These are phyloP conservation scores for Pristionchus exspectatus DNA, from an alignment of 2,888 invertebrate genomes.

Conservation along the genomic window DNA sequence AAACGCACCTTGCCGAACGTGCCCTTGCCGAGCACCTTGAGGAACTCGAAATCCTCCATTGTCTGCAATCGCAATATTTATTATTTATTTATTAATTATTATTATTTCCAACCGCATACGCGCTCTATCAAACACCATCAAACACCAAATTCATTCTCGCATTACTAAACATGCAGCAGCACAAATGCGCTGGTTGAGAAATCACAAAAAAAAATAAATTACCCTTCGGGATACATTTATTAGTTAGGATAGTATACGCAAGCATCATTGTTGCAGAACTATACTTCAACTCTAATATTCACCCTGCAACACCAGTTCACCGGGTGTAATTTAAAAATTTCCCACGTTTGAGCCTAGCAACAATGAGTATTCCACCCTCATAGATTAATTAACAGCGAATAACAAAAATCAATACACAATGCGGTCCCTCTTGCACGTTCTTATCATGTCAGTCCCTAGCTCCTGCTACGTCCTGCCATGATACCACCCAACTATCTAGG, in stretches of 20 bases:
- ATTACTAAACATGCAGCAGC: too few species aligned
- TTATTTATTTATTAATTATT: neutral
- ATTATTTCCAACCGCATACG: neutral
- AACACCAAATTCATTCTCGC: too few species aligned
- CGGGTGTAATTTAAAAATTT: neutral
- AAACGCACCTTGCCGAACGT: constrained; percentile 89
- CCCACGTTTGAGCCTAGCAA: too few species aligned
- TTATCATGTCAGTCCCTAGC: too few species aligned
- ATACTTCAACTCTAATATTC: neutral
- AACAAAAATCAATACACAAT: too few species aligned
- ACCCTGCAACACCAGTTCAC: neutral
- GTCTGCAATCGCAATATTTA: constrained; percentile 60
- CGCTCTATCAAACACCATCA: too few species aligned
- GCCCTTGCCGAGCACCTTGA: constrained; percentile 85
- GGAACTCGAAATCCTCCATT: constrained; percentile 97
- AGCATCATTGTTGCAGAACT: neutral
- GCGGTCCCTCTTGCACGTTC: neutral
- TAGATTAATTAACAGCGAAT: too few species aligned
- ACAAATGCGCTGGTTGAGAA: too few species aligned
- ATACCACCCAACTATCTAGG: too few species aligned
- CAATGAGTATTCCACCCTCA: too few species aligned
- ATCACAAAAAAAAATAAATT: too few species aligned
- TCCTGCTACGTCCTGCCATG: too few species aligned
- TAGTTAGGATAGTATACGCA: neutral
- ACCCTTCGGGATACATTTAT: neutral